These are phyloP conservation scores for Pitta sordida DNA, from an alignment of 2,113 vertebrate genomes.

Conservation along the genomic window DNA sequence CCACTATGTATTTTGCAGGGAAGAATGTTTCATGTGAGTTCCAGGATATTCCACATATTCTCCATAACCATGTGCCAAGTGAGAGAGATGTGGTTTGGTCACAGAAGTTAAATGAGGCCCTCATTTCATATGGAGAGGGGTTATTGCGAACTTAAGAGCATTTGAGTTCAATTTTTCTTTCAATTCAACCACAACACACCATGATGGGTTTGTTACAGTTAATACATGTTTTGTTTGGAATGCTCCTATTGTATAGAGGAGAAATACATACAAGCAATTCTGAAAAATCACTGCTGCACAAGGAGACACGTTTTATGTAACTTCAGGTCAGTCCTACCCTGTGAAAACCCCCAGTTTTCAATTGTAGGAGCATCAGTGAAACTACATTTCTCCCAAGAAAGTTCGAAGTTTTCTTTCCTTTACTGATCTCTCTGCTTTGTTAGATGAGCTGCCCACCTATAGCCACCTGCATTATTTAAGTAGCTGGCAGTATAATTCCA, in stretches of 20 bases:
- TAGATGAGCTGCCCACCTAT: background rate
- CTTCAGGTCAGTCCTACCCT: background rate
- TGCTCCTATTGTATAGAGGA: rapidly evolving
- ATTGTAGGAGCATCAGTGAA: background rate
- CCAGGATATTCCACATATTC: background rate
- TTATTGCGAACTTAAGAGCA: background rate
- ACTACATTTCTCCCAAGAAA: background rate
- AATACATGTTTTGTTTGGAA: rapidly evolving
- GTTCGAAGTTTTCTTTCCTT: background rate
- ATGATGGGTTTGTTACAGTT: background rate
- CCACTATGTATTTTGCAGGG: background rate
- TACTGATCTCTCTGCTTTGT: background rate
- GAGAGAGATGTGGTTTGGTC: background rate
- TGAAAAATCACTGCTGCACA: background rate
- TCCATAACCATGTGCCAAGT: background rate
- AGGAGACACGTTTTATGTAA: background rate
- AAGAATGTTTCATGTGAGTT: background rate
- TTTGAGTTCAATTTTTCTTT: rapidly evolving
- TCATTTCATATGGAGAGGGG: background rate
- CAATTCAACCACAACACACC: background rate
- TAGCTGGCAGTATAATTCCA: background rate
- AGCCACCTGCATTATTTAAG: background rate
- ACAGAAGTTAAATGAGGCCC: background rate
- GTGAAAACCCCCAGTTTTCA: background rate
- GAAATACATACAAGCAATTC: background rate